These are phyloP conservation scores for Dasyurus viverrinus DNA, from an alignment of 2,113 vertebrate genomes.

Conservation along the genomic window DNA sequence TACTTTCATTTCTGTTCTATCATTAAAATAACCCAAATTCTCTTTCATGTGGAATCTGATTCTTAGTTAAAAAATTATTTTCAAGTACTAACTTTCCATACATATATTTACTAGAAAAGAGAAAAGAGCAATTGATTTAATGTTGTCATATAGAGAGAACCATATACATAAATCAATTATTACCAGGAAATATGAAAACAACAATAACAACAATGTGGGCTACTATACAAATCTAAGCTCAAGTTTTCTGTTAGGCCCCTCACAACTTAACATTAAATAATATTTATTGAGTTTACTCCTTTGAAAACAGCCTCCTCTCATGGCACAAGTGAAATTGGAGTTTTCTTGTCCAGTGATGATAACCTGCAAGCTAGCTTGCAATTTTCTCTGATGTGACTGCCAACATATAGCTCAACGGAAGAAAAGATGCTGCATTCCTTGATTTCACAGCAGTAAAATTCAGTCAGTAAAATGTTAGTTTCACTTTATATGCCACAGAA, in stretches of 20 bases:
- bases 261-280: background rate
- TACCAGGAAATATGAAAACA: background rate
- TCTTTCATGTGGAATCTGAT: background rate
- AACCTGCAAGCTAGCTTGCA: background rate
- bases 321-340: background rate
- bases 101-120: background rate
- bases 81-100: background rate
- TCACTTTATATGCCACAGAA: conserved; percentile 4
- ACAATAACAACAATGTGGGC: background rate
- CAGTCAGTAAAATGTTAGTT: background rate
- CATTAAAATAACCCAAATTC: background rate
- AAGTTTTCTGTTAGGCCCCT: background rate
- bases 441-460: conserved; percentile 5
- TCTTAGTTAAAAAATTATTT: background rate
- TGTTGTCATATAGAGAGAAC: background rate
- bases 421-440: background rate
- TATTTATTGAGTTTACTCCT: background rate
- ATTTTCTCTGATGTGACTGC: background rate
- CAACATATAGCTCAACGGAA: background rate
- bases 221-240: background rate
- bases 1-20: background rate
- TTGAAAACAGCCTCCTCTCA: background rate
- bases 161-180: background rate
- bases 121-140: background rate
- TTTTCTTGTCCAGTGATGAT: background rate